A percentile compares a stretch with the other conserved stretches of the same genome.
These are phyloP conservation scores for Drosophila fuyamai DNA, from an alignment of 1,140 invertebrate genomes.

Conservation along the genomic window DNA sequence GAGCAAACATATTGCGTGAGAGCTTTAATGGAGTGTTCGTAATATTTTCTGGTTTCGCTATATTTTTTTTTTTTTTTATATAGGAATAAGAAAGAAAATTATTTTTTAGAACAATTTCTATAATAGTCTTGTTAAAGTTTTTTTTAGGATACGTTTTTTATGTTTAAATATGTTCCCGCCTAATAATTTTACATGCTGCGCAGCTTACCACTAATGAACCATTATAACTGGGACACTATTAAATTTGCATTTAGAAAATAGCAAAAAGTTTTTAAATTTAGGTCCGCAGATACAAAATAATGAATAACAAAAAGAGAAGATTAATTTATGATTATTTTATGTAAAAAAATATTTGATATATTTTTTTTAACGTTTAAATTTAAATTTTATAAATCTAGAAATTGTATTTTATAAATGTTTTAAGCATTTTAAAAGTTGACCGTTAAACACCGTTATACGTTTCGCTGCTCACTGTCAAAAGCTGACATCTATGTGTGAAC, in stretches of 20 bases:
- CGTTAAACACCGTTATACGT: too few relatives aligned
- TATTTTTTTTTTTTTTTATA: not conserved
- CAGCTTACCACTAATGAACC: not conserved
- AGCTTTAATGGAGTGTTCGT: not conserved
- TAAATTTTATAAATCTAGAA: too few relatives aligned
- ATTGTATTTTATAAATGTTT: too few relatives aligned
- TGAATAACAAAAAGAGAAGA: too few relatives aligned
- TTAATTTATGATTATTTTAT: not conserved
- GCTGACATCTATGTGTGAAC: not conserved
- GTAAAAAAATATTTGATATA: too few relatives aligned
- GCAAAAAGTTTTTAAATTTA: too few relatives aligned
- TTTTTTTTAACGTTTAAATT: too few relatives aligned
- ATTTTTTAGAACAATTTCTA: too few relatives aligned
- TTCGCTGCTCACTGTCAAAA: not conserved
- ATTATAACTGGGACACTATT: not conserved
- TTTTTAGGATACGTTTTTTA: not conserved
- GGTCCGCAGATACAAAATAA: too few relatives aligned
- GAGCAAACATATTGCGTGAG: slow-evolving; percentile 1
- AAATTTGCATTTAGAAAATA: too few relatives aligned
- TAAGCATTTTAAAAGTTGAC: too few relatives aligned
- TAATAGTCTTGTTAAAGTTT: not conserved
- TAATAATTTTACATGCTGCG: slow-evolving; percentile 10
- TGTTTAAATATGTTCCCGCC: not conserved
- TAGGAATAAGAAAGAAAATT: too few relatives aligned
- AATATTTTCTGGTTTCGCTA: not conserved